Conservation (phyloP, 2,888 invertebrate species). For the Keiferia lycopersicella region DNA sequence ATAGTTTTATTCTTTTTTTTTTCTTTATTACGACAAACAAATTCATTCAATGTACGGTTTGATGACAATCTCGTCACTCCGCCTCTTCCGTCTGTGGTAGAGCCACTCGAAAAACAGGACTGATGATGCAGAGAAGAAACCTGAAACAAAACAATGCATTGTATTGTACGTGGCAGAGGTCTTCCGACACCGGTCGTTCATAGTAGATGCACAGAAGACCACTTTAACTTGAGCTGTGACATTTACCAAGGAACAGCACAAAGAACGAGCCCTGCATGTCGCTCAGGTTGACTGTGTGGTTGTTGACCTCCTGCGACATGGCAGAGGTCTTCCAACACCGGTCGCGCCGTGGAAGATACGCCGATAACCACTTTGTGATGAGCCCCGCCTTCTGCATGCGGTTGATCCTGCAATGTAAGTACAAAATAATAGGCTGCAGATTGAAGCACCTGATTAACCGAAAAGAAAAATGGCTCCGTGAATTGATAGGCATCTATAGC, state of each 20-base stretch:
- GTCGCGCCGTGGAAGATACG: conserved; percentile 89
- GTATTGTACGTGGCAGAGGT: no score
- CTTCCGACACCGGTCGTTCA: neutral
- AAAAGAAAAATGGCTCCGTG: no score
- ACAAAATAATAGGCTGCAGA: no score
- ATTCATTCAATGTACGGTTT: conserved; percentile 71
- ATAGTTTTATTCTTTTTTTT: no score
- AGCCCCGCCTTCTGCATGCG: conserved; percentile 92
- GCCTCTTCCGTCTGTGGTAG: conserved; percentile 56
- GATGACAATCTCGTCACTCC: conserved; percentile 62
- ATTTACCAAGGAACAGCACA: conserved; percentile 88
- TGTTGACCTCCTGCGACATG: conserved; percentile 88
- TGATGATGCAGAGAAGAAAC: conserved; percentile 60
- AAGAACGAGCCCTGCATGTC: conserved; percentile 97
- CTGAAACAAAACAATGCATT: conserved; percentile 50
- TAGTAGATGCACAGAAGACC: neutral
- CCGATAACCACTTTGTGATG: conserved; percentile 90
- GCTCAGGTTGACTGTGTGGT: conserved; percentile 92
- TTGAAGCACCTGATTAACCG: no score
- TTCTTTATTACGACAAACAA: no score
- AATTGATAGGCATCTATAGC: no score
- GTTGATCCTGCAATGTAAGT: conserved; percentile 80
- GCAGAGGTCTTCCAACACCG: conserved; percentile 87
- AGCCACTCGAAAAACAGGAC: conserved; percentile 65
- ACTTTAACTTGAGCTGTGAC: neutral